Base-by-base conservation (phyloP, 2,888 invertebrate genomes). In the Pardosa pseudoannulata region DNA sequence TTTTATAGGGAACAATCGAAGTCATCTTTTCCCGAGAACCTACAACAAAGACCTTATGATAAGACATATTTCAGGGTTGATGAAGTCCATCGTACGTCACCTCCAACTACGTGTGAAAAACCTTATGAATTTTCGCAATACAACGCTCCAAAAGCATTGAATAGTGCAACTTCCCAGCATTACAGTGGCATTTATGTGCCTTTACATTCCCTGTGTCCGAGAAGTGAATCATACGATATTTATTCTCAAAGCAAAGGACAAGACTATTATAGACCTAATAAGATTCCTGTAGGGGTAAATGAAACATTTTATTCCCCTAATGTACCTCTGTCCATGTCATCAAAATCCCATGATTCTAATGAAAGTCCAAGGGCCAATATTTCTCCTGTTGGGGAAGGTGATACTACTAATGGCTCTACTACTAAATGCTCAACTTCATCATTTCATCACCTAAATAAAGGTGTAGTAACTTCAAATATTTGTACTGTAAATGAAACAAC, bases 191-290 rank as follows among this genome's bases (percentile, higher is more conserved):
- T 64, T 56, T 28, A 65, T 46, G 36, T n/a, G 19, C 32, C 64
- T 65, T 74, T 56, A 27, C 80, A 80, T 80, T 80, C 80, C 80
- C 68, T 56, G 7, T 28, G 2, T 65, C 31, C 29, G 29, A 11
- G 6, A 7, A 29, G n/a, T 19, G n/a, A 29, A 29, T 1, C 31
- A 27, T 62, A 19, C 0, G 62, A 62, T 11, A 6, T 23, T 56
- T 56, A 16, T 56, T 56, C 56, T 56, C 36, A 36, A 36, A 36
- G 36, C 9, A 56, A 56, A 23, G 23, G 56, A 6, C n/a, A n/a
- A n/a, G 56, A 19, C 11, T 56, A 23, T 23, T 19, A 23, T 23
- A 23, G 56, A 56, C 23, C 56, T 23, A 16, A 46, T 2, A 46
- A 13, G 46, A 2, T 11, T 3, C 5, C 56, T 23, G 23, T 16